Evolutionary conservation across 2,888 invertebrate genomes (phyloP), one percentile per base, ranked within the genome.

Genomic region (Rotaria macrura): DNA sequence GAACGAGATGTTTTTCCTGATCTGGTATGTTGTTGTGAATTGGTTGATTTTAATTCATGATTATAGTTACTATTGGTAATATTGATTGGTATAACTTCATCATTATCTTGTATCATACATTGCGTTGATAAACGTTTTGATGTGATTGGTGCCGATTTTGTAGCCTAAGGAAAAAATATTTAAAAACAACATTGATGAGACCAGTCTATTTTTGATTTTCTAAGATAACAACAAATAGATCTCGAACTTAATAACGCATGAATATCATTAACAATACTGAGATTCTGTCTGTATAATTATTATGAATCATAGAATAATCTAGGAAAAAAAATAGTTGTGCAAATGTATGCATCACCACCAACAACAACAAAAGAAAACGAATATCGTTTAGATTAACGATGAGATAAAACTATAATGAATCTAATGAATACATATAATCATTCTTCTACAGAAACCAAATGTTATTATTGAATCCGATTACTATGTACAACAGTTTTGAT

Each of bases 81-180:
- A 65, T 43, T 79, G 3, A 23, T 40, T 1, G 14, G 5, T 43
- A 43, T 79, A 25, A 79, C 25, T 1, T 79, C 79, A 43, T 79
- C 79, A n/a, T 43, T 65, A 4, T 65, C 65, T 65, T 17, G 17
- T 34, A 65, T 43, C 79, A 79, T 79, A 14, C 43, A 79, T 79
- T 79, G 79, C 40, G 17, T 79, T 79, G 79, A 79, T 79, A 79
- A 79, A 43, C 79, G 79, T 43, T 79, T 79, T 4, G 40, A 38
- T 79, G 79, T 25, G 4, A 43, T 2, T 43, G 79, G 12, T 25
- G 40, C 38, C 3, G 79, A 40, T 34, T 65, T 65, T n/a, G 79
- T 43, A 43, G 40, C 43, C 79, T 79, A 43, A 23, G 9, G 29
- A 79, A 79, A 43, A 6, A 79, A 43, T n/a, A 79, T 25, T 3